Conservation (phyloP, 2,797 vertebrate species). For the Dermochelys coriacea region DNA sequence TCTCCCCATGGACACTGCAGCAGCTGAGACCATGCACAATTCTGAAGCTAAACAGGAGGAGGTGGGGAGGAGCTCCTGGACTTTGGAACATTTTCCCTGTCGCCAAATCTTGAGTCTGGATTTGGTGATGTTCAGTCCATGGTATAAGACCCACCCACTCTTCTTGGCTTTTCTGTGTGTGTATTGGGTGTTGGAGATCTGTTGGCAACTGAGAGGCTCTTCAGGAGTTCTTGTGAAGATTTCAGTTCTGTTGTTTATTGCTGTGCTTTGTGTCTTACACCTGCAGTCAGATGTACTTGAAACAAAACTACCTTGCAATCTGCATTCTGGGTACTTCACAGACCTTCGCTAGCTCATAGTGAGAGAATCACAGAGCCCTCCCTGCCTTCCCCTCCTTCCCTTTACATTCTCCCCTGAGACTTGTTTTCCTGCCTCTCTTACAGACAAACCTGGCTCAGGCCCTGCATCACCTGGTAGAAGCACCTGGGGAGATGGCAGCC, state of each 20-base stretch:
- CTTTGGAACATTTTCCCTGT: no score
- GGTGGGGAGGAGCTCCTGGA: no score
- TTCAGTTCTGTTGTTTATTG: neutral
- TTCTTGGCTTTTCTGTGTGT: no score
- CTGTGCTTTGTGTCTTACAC: neutral
- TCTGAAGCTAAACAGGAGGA: no score
- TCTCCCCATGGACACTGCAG: no score
- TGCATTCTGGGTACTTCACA: no score
- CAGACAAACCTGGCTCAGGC: neutral
- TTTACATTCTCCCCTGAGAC: neutral
- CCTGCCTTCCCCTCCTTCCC: neutral
- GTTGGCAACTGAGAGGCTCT: neutral
- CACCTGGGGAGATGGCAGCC: neutral
- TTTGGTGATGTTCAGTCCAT: no score
- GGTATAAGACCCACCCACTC: no score
- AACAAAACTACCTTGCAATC: neutral
- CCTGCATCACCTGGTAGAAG: neutral
- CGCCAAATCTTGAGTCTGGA: no score
- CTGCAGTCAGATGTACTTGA: neutral
- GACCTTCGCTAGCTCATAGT: fast-evolving
- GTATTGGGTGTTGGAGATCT: no score
- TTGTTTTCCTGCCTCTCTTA: slow-evolving; percentile 38
- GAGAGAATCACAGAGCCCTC: neutral
- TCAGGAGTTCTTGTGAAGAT: neutral
- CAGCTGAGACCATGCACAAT: no score